phyloP scores from a whole-genome alignment of 1,140 invertebrate genomes.

The Caenorhabditis brenneri region DNA sequence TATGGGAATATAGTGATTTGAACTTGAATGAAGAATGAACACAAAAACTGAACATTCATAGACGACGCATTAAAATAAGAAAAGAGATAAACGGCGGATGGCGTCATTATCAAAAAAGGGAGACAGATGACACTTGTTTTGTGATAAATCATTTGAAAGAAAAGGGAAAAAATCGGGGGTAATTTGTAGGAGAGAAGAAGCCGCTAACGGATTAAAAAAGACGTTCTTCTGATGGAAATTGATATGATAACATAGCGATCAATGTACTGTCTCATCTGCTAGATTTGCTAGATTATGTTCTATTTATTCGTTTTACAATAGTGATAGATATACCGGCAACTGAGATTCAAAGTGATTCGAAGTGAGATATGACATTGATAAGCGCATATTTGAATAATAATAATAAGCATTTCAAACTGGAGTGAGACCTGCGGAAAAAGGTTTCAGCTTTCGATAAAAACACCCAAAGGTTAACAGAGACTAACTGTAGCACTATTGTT shows the following conservation, averaged over 20 bases:
- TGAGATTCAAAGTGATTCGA: no score
- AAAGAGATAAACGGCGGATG: neutral
- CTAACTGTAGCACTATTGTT: no score
- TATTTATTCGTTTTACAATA: no score
- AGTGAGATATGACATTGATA: no score
- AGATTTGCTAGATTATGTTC: neutral
- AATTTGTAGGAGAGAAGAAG: neutral
- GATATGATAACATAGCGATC: neutral
- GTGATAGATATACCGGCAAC: no score
- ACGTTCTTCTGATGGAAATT: neutral
- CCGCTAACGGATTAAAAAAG: neutral
- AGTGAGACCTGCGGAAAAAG: no score
- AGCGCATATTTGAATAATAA: no score
- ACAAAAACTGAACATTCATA: no score
- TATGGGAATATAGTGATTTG: slow-evolving; percentile 8
- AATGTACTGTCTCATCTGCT: neutral
- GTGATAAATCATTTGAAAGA: neutral
- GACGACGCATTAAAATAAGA: neutral
- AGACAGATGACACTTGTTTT: neutral
- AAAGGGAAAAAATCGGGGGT: neutral
- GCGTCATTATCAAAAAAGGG: neutral
- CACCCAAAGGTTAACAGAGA: no score
- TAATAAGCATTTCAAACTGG: no score
- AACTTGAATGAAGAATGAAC: neutral
- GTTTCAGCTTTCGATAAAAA: no score